Base-by-base conservation (phyloP, 2,113 vertebrate species). In the Prionailurus viverrinus region DNA sequence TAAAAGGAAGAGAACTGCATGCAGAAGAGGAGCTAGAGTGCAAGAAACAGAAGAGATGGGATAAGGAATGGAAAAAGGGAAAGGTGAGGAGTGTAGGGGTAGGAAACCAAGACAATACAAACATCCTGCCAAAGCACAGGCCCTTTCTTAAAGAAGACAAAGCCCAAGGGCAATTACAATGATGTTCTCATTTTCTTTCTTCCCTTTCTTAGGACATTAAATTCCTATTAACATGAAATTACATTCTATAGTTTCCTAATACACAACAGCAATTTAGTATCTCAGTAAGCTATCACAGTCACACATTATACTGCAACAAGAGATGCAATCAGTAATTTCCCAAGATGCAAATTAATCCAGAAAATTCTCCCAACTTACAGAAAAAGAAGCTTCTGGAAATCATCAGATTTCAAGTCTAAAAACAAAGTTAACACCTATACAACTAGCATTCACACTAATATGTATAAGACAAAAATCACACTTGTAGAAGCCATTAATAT, bases 311-410 rank as follows among this genome's bases (percentile, higher is more conserved):
- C 48, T n/a, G 74, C 29, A 79, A 65, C 27, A 89, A 58, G 39
- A 83, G 33, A 61, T 79, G 31, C 12, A 83, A 88, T 55, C 29
- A 79, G 31, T 29, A 96, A 87, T 79, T 84, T 94, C 74, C 51
- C 68, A 91, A 95, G 48, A 94, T 71, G 82, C 23, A 91, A 88
- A 85, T 55, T 79, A 91, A 86, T 87, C 63, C 55, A 91, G 48
- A 19, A 94, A 94, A 97, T 65, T 84, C 11, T 86, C 61, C 11
- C 11, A 85, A 90, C 27, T 92, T 94, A 96, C 33, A 91, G 48
- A 55, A 82, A 94, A 96, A 80, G 29, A 91, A 65, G 39, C 14
- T 41, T 83, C 53, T 45, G 10, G 31, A n/a, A 91, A 93, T 90
- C 31, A 95, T 63, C 29, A 90, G 69, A 95, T 41, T 95, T 61